phyloP scores from a whole-genome alignment of 2,888 invertebrate species.

The Ochropacha duplaris region DNA sequence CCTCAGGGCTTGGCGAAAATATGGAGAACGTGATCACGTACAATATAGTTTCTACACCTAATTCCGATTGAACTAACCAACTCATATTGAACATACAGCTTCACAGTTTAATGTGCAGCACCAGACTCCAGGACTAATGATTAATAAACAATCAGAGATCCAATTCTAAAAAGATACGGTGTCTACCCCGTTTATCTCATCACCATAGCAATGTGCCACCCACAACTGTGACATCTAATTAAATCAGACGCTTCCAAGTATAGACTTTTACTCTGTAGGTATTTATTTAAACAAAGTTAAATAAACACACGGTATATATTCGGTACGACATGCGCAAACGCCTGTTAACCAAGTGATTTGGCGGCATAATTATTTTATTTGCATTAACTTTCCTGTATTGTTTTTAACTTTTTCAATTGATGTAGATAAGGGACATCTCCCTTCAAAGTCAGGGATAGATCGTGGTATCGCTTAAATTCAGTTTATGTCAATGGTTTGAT shows the following conservation, averaged over 20 bases:
- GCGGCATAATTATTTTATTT: constrained; percentile 1
- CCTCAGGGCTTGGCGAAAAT: background rate
- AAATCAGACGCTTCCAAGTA: background rate
- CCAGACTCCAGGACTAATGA: background rate
- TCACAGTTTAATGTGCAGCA: too few species aligned
- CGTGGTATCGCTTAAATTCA: background rate
- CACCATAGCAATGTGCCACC: background rate
- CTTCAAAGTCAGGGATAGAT: background rate
- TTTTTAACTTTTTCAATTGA: background rate
- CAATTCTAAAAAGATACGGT: background rate
- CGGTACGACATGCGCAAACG: background rate
- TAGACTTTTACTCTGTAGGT: background rate
- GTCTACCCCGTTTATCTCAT: background rate
- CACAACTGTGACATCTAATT: background rate
- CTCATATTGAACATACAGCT: too few species aligned
- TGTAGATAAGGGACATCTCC: background rate
- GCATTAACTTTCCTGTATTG: background rate
- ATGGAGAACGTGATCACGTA: background rate
- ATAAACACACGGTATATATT: background rate
- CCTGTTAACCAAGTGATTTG: constrained; percentile 2
- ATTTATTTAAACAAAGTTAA: background rate
- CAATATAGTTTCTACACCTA: background rate
- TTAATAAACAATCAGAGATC: background rate
- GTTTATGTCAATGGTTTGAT: too few species aligned
- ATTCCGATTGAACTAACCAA: background rate